phyloP scores from a whole-genome alignment of 2,797 vertebrate genomes.

The Lagocephalus sceleratus region DNA sequence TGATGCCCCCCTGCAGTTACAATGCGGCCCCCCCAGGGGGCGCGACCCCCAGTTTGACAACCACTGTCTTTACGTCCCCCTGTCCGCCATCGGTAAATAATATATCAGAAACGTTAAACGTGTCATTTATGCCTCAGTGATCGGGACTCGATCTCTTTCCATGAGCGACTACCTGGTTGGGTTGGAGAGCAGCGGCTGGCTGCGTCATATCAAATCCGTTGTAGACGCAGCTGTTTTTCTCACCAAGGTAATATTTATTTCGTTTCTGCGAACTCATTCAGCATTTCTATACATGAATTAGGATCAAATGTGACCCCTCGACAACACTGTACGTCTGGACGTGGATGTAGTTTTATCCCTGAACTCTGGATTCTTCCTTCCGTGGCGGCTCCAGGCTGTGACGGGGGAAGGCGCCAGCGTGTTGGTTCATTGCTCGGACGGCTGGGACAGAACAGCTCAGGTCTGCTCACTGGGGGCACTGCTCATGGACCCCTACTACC shows the following conservation, averaged over 20 bases:
- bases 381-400: slow-evolving; percentile 78
- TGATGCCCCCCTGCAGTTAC: no score
- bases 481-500: slow-evolving; percentile 94
- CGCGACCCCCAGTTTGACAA: no score
- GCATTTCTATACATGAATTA: background rate
- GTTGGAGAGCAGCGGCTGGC: slow-evolving; percentile 91
- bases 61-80: no score
- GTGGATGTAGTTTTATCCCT: background rate
- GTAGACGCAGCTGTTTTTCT: slow-evolving; percentile 92
- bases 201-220: slow-evolving; percentile 93
- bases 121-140: slow-evolving; percentile 71
- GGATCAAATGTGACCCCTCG: no score
- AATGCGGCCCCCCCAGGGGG: no score
- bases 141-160: slow-evolving; percentile 83
- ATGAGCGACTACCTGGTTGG: slow-evolving; percentile 90
- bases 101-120: slow-evolving; percentile 1
- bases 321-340: no score
- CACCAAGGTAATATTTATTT: slow-evolving; percentile 80
- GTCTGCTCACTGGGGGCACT: slow-evolving; percentile 92
- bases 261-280: background rate
- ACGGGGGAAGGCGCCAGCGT: slow-evolving; percentile 89
- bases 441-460: slow-evolving; percentile 96
- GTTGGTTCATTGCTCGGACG: slow-evolving; percentile 95
- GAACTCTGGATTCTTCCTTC: background rate
- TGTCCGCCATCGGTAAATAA: background rate